Conservation (phyloP, 1,140 invertebrate species). For the Coenobita brevimanus region DNA sequence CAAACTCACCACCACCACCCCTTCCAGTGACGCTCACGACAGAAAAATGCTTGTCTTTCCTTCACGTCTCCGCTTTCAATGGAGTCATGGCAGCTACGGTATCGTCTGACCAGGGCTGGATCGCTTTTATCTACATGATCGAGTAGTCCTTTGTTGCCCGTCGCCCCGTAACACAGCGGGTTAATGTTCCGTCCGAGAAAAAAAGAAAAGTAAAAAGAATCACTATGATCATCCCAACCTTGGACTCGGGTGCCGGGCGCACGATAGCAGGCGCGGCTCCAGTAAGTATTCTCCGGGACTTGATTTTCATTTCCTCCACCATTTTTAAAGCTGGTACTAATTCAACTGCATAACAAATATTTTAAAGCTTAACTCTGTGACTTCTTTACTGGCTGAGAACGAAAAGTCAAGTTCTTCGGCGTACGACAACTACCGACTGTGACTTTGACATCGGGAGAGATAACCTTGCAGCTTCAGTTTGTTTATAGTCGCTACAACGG, state of each 20-base stretch:
- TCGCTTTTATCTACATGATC: slow-evolving; percentile 29
- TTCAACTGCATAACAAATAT: background rate
- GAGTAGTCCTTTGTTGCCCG: slow-evolving; percentile 23
- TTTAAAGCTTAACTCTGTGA: background rate
- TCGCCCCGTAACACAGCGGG: slow-evolving; percentile 27
- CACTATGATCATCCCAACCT: slow-evolving; percentile 46
- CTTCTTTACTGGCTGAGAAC: background rate
- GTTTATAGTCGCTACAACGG: slow-evolving; percentile 23
- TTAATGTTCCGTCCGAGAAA: slow-evolving; percentile 24
- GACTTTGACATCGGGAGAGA: slow-evolving; percentile 47
- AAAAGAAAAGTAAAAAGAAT: slow-evolving; percentile 15
- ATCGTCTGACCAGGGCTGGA: background rate
- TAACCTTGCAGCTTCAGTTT: slow-evolving; percentile 45
- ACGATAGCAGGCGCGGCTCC: background rate
- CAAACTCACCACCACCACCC: too few species aligned
- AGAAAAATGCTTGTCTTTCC: too few species aligned
- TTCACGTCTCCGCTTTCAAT: background rate
- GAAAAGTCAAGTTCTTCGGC: background rate
- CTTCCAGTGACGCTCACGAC: too few species aligned
- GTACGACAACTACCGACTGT: slow-evolving; percentile 28
- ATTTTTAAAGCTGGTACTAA: background rate
- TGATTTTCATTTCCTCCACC: background rate
- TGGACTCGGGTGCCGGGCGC: slow-evolving; percentile 16
- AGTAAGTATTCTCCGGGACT: background rate
- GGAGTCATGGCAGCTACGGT: background rate